Base-by-base conservation (phyloP, 2,888 invertebrate species). In the Lysandra bellargus region DNA sequence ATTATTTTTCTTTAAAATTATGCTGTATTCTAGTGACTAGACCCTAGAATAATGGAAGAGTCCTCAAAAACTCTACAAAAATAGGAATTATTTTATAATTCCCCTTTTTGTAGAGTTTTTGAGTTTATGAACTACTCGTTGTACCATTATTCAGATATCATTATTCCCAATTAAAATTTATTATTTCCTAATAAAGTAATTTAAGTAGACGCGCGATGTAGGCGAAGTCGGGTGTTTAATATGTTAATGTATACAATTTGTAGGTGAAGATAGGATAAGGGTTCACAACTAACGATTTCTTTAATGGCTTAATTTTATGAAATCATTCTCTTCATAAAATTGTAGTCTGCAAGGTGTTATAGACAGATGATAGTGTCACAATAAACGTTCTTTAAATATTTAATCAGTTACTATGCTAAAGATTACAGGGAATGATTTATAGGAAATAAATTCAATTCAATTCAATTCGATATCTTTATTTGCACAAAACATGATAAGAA, bases 261-360 rank as follows among this genome's bases (percentile, higher is more conserved):
- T 53, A 7, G 14, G 14, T 44, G 53, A 33, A 53, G 76, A 76
- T 76, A 76, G 30, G 5, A 76, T 76, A 57, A 57, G 57, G 75
- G 23, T 30, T 53, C 30, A 23, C 2, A 17, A 17, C 57, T 76
- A 53, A 76, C 57, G 30, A 33, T 33, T 76, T 6, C 14, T 30
- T 76, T 76, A 76, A 76, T 76, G 76, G 30, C 76, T 76, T 57
- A 57, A 76, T 76, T 76, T 57, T 57, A 57, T 76, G 33, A 76
- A 76, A 53, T 57, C 33, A 49, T 44, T 49, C 23, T 44, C 74
- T 1, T 33, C 33, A 76, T 76, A 76, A 76, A 6, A 30, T 76
- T 17, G 53, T 75, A 76, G 33, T 57, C 14, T 44, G 49, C 30
- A 49, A 75, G 23, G 53, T 74, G 44, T 74, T 44, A 23, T 44